A percentile compares a stretch with the other conserved stretches of the same genome.
Evolutionary conservation across 2,797 vertebrate genomes (phyloP).

Genomic region (Pseudotriccus pelzelni): DNA sequence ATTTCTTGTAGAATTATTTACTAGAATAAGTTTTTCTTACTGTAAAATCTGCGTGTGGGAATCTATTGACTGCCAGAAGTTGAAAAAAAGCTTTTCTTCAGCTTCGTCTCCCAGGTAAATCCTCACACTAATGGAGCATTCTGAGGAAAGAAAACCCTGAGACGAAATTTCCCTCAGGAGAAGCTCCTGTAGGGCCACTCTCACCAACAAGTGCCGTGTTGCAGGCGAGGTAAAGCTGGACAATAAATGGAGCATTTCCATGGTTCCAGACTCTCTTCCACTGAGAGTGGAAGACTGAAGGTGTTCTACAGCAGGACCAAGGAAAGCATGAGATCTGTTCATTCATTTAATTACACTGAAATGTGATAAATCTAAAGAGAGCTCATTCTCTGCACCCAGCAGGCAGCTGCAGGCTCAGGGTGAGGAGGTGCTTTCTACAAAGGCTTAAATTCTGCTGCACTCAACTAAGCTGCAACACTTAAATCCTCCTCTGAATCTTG

Average conservation of each 20-base stretch:
- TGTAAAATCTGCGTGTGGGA: not conserved
- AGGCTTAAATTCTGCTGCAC: not conserved
- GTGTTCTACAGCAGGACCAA: not conserved
- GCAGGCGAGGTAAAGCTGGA: not conserved
- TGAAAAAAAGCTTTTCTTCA: not conserved
- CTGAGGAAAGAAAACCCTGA: not conserved
- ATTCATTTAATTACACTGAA: not conserved
- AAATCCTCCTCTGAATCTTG: not conserved
- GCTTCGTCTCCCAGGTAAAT: not conserved
- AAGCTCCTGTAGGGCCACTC: not conserved
- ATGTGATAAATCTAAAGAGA: not conserved
- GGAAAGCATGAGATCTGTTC: not conserved
- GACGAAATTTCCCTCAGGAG: not conserved
- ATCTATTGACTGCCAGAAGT: not conserved
- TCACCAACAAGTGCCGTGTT: not conserved
- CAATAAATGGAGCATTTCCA: not conserved
- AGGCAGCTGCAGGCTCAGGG: not conserved
- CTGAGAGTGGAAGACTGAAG: not conserved
- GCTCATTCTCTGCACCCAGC: not conserved
- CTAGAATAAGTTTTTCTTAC: not conserved
- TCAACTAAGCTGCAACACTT: not conserved
- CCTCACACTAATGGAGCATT: not conserved
- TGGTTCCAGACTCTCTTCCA: not conserved
- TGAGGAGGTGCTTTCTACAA: not conserved
- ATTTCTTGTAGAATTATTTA: not conserved